Percentiles rank a stretch among this genome's conserved stretches.
Evolutionary conservation across 1,140 invertebrate genomes (phyloP).

Genomic region (Drosophila seguyi): DNA sequence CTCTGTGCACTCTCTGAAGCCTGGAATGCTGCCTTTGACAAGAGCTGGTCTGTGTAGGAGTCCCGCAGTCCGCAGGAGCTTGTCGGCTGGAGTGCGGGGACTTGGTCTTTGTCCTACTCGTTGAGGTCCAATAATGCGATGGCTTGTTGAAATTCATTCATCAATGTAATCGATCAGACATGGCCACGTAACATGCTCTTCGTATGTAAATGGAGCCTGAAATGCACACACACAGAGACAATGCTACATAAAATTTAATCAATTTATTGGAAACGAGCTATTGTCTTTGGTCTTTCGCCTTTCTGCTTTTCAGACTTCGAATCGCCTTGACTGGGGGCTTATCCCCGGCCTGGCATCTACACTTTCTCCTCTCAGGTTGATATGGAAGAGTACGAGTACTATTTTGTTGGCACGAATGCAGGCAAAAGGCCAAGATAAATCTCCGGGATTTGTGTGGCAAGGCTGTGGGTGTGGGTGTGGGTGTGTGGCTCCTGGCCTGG

Average conservation of each 20-base stretch:
- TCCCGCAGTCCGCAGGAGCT: conserved; percentile 14
- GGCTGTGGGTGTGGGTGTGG: conserved; percentile 11
- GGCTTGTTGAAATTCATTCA: conserved; percentile 78
- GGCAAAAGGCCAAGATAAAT: conserved; percentile 47
- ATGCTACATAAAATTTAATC: conserved; percentile 81
- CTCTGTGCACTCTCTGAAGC: conserved; percentile 4
- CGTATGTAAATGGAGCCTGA: conserved; percentile 61
- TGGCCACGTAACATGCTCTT: conserved; percentile 56
- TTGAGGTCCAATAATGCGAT: conserved; percentile 55
- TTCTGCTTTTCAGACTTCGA: conserved; percentile 20
- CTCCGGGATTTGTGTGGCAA: conserved; percentile 22
- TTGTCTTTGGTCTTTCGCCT: conserved; percentile 56
- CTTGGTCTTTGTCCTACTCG: conserved; percentile 35
- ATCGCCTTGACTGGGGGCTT: conserved; percentile 23
- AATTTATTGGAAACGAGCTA: conserved; percentile 78
- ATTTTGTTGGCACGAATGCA: conserved; percentile 48
- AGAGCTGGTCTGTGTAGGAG: conserved; percentile 57
- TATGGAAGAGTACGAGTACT: conserved; percentile 20
- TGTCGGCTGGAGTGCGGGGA: background rate
- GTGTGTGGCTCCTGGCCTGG: conserved; percentile 18
- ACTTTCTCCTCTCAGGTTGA: conserved; percentile 57
- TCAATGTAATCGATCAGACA: conserved; percentile 80
- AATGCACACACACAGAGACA: conserved; percentile 48
- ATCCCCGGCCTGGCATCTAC: conserved; percentile 41
- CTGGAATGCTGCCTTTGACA: conserved; percentile 46